These are phyloP conservation scores for Latheticus oryzae DNA, from an alignment of 2,888 invertebrate genomes.

Conservation along the genomic window DNA sequence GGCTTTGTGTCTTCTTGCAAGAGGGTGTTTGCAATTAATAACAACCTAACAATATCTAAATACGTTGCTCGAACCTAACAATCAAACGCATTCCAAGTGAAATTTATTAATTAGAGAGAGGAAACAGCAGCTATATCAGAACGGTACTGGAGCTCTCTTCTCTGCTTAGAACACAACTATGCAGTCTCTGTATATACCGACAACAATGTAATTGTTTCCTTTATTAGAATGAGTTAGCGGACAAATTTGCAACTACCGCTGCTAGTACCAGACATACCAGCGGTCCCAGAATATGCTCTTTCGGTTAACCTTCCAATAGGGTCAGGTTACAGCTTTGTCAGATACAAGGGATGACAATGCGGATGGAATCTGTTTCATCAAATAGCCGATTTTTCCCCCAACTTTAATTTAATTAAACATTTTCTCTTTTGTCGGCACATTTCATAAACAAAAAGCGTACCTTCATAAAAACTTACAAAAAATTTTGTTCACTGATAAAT, in stretches of 20 bases:
- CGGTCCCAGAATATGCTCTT: constrained; percentile 17
- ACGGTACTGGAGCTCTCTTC: constrained; percentile 46
- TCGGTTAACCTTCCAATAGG: constrained; percentile 19
- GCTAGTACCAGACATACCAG: constrained; percentile 34
- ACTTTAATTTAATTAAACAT: no score
- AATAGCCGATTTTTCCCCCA: no score
- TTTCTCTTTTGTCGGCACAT: no score
- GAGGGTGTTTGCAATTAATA: constrained; percentile 37
- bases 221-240: constrained; percentile 44
- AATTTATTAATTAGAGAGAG: constrained; percentile 54
- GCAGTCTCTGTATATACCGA: constrained; percentile 33
- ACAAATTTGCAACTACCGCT: constrained; percentile 43
- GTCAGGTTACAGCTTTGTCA: no score
- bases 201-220: constrained; percentile 49
- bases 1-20: constrained; percentile 33
- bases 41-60: constrained; percentile 38
- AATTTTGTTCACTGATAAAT: no score
- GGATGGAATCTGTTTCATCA: no score
- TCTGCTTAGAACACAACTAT: constrained; percentile 45
- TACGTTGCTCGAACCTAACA: constrained; percentile 34
- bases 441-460: no score
- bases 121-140: constrained; percentile 45
- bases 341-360: no score
- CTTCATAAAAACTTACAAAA: no score
- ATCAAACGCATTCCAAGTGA: constrained; percentile 48